Conservation (phyloP, 2,113 vertebrate species). For the Narcine bancroftii region DNA sequence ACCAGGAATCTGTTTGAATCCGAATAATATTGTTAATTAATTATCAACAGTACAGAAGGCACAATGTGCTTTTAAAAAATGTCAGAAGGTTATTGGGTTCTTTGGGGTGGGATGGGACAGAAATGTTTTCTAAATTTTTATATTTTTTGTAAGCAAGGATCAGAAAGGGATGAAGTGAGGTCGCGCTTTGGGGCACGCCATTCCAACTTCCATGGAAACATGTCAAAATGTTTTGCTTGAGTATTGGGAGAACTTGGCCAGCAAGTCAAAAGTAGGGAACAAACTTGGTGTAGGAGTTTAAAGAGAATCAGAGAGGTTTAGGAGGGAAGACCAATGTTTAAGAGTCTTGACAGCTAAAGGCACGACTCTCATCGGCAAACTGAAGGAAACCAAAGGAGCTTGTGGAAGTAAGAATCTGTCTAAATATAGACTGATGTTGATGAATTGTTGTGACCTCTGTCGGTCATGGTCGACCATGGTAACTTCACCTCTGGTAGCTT, state of each 20-base stretch:
- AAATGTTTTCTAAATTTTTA: background rate
- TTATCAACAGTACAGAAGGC: background rate
- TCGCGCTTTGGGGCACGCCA: background rate
- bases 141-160: background rate
- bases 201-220: background rate
- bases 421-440: no score
- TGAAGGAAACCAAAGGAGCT: background rate
- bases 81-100: background rate
- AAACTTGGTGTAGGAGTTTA: background rate
- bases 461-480: no score
- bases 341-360: background rate
- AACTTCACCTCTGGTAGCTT: no score
- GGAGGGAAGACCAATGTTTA: no score
- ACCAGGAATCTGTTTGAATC: background rate
- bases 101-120: background rate
- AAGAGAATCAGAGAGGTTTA: background rate
- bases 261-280: background rate
- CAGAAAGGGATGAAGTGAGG: background rate
- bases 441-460: no score
- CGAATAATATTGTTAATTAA: background rate
- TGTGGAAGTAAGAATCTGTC: no score
- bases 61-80: background rate
- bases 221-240: background rate
- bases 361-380: background rate
- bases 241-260: background rate